These are phyloP conservation scores for Drosophila setosimentum DNA, from an alignment of 2,888 invertebrate genomes.

Conservation along the genomic window DNA sequence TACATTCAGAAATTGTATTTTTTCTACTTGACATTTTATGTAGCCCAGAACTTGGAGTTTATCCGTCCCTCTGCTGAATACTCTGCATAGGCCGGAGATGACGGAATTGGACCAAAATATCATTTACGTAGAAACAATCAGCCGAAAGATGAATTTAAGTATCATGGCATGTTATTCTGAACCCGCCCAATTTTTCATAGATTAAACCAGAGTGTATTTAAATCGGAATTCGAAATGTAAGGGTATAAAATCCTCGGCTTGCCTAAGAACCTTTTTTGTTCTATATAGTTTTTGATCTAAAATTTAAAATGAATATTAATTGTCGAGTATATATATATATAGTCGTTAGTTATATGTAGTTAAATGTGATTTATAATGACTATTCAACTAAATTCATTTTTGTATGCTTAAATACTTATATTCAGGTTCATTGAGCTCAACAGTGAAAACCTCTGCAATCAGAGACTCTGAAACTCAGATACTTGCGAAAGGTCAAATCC, in stretches of 20 bases:
- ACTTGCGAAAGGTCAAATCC: neutral
- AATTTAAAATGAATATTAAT: neutral
- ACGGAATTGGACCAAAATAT: neutral
- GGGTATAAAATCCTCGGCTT: neutral
- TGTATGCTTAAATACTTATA: neutral
- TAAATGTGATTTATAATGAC: too few species aligned
- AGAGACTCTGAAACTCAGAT: neutral
- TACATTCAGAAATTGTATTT: neutral
- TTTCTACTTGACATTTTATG: neutral
- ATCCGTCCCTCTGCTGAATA: neutral
- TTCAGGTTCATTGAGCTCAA: neutral
- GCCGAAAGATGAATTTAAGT: neutral
- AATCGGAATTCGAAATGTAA: neutral
- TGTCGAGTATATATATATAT: too few species aligned
- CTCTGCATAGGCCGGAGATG: neutral
- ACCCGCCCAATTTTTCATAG: neutral
- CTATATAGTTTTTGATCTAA: neutral
- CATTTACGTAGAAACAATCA: neutral
- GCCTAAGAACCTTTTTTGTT: neutral
- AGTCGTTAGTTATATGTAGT: too few species aligned
- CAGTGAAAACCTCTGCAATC: neutral
- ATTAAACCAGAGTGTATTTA: neutral
- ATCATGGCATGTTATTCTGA: neutral
- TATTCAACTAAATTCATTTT: neutral
- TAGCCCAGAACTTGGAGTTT: neutral